Percentiles rank a stretch among this genome's conserved stretches.
phyloP scores from a whole-genome alignment of 1,140 invertebrate species.

The Akabosia matsudoensis region DNA sequence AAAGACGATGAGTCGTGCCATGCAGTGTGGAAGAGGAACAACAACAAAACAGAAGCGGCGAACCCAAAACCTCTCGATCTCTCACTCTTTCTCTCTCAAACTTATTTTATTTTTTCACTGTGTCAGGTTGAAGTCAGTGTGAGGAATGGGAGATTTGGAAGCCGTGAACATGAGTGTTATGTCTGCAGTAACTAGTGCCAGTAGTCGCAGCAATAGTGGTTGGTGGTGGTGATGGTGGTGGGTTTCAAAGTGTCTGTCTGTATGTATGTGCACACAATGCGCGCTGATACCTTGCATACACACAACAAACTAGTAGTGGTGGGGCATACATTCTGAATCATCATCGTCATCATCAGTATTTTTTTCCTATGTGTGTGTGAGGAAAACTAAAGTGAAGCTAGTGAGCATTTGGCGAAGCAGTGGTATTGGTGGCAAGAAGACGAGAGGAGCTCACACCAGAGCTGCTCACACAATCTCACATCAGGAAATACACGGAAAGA shows the following conservation, averaged over 20 bases:
- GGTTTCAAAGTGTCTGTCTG: conserved; percentile 7
- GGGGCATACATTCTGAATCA: background rate
- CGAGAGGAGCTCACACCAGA: conserved; percentile 22
- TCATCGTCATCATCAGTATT: background rate
- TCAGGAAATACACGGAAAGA: background rate
- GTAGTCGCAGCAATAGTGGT: conserved; percentile 14
- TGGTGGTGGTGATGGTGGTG: conserved; percentile 24
- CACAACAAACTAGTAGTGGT: background rate
- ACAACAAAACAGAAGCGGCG: conserved; percentile 4
- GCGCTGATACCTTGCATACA: background rate
- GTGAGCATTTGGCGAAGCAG: conserved; percentile 8
- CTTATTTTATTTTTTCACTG: conserved; percentile 25
- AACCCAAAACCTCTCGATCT: conserved; percentile 9
- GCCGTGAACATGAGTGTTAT: conserved; percentile 37
- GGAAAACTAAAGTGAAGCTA: background rate
- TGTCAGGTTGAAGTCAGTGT: conserved; percentile 33
- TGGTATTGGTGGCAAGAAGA: conserved; percentile 23
- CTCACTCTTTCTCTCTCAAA: background rate
- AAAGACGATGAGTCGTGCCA: conserved; percentile 20
- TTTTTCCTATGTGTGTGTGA: background rate
- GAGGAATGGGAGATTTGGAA: conserved; percentile 28
- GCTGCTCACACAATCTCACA: conserved; percentile 21
- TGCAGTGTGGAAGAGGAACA: conserved; percentile 4
- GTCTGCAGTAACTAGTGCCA: conserved; percentile 6
- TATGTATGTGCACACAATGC: background rate